Base-by-base conservation (phyloP, 2,888 invertebrate species). In the Oscheius sp. region DNA sequence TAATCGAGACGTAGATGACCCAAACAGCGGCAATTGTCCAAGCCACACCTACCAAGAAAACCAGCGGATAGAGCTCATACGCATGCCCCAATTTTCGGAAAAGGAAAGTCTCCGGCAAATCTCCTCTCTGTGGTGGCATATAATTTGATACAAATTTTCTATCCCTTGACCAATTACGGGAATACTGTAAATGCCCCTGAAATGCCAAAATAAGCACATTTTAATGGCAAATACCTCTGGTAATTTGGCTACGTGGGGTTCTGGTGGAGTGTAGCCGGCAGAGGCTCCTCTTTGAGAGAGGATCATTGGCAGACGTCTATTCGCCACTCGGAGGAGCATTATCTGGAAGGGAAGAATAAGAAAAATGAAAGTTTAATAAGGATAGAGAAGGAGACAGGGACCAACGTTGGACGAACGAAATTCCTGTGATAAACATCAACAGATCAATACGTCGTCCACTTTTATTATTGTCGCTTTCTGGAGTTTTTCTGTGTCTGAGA, bases 21-120 rank as follows among this genome's bases (percentile, higher is more conserved):
- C 9, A 1, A 6, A 43, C 61, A 13, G 21, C 59, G 64, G 71
- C 52, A 75, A 83, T 78, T 27, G 72, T 45, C 66, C 77, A 76
- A 80, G 82, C 85, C 53, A 69, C 69, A 6, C 73, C 79, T 49
- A 76, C 73, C 43, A 85, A 75, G 41, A 75, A 55, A 68, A 86
- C 69, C 21, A 86, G 72, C 18, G 86, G 86, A 72, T 84, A 86
- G 16, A 86, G 72, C 66, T 86, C 86, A 73, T 83, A 85, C 55
- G 84, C 84, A 74, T 85, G 85, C 41, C 80, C 80, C 29, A 84
- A 74, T 41, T 79, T 76, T 16, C 82, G 78, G 66, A 75, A 49
- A 16, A 86, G 70, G 72, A 86, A 86, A 35, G 85, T 85, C 74
- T 25, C n/a, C 13, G 61, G 61, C 9, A n/a, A 52, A 23, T 58